These are phyloP conservation scores for Proteles cristata DNA, from an alignment of 2,113 vertebrate species.

Conservation along the genomic window DNA sequence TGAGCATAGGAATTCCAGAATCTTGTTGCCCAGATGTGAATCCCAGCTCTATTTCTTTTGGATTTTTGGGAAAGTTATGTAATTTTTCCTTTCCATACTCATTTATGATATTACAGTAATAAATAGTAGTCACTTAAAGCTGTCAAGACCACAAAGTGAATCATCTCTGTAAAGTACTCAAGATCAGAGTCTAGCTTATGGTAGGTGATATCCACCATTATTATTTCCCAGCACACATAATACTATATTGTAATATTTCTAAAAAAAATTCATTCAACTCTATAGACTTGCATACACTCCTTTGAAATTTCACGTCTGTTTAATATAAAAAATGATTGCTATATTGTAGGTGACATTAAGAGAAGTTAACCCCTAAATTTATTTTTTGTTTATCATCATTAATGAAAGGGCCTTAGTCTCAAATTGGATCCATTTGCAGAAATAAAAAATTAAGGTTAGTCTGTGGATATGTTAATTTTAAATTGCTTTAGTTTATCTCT, in stretches of 20 bases:
- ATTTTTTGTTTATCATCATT: background rate
- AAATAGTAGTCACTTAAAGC: background rate
- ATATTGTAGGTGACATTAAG: background rate
- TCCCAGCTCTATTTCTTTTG: background rate
- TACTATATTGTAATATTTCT: background rate
- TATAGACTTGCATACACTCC: background rate
- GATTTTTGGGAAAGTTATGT: background rate
- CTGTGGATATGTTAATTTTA: background rate
- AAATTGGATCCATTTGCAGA: background rate
- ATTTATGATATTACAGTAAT: background rate
- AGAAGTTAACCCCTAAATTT: background rate
- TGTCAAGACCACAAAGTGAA: background rate
- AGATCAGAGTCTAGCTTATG: background rate
- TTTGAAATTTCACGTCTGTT: slow-evolving; percentile 13
- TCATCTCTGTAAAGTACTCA: background rate
- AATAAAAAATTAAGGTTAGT: background rate
- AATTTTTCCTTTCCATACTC: background rate
- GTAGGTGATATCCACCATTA: background rate
- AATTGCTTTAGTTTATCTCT: background rate
- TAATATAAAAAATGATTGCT: background rate
- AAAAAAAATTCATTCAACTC: background rate
- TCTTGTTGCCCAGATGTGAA: background rate
- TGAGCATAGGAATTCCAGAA: background rate
- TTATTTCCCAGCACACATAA: background rate
- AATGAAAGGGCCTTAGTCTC: background rate